Conservation (phyloP, 2,888 invertebrate genomes). For the Drosophila paramelanica region DNA sequence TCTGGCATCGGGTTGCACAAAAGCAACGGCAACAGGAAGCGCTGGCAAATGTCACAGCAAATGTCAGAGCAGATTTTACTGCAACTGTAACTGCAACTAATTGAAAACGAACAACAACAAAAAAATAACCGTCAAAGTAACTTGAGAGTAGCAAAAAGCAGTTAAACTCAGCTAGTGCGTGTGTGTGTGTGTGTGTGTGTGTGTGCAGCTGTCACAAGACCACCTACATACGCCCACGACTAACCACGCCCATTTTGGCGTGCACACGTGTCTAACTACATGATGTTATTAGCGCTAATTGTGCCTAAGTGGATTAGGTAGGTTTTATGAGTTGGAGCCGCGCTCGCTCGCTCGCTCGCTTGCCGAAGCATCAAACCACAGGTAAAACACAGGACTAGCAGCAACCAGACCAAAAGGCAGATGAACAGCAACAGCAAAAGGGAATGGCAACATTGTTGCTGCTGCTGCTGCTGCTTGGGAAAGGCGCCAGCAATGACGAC, state of each 20-base stretch:
- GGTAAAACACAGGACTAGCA: constrained; percentile 9
- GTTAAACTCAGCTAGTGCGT: neutral
- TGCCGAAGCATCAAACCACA: constrained; percentile 38
- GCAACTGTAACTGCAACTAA: constrained; percentile 4
- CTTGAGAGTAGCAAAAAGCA: constrained; percentile 1
- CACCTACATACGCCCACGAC: neutral
- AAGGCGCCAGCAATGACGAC: constrained; percentile 35
- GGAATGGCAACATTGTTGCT: constrained; percentile 38
- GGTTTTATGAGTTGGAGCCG: constrained; percentile 60
- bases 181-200: neutral
- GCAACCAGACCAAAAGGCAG: neutral
- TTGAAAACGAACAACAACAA: neutral
- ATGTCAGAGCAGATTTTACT: neutral
- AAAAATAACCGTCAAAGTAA: constrained; percentile 7
- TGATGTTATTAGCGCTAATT: constrained; percentile 72
- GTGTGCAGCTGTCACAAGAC: constrained; percentile 1
- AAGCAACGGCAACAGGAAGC: neutral
- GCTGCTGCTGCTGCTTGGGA: constrained; percentile 34
- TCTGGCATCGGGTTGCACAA: neutral
- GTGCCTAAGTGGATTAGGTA: constrained; percentile 71
- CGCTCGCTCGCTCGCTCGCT: constrained; percentile 33
- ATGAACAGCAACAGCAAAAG: constrained; percentile 10
- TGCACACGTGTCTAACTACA: constrained; percentile 59
- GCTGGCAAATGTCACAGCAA: neutral
- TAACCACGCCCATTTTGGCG: constrained; percentile 1